These are phyloP conservation scores for Platycheirus rosarum DNA, from an alignment of 2,888 invertebrate genomes.

Conservation along the genomic window DNA sequence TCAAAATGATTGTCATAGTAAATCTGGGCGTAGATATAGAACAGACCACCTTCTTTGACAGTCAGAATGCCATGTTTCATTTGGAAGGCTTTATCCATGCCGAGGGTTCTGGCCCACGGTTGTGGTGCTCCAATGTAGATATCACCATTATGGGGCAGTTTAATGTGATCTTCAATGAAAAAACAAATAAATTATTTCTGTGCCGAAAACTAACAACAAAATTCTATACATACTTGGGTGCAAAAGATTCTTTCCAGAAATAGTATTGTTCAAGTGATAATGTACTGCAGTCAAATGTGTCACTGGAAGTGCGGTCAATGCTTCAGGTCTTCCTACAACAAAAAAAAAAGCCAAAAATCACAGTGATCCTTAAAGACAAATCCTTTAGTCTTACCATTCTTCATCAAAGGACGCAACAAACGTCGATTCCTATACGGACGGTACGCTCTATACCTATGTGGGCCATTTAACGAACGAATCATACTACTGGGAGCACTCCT, in stretches of 20 bases:
- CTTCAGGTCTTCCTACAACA: constrained; percentile 50
- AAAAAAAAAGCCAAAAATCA: not conserved
- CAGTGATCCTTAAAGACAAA: not conserved
- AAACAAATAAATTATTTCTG: no score
- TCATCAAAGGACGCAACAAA: constrained; percentile 57
- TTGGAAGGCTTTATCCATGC: constrained; percentile 85
- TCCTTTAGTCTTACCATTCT: constrained; percentile 60
- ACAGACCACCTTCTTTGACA: constrained; percentile 88
- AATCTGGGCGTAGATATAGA: constrained; percentile 91
- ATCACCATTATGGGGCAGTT: constrained; percentile 78
- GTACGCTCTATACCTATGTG: constrained; percentile 13
- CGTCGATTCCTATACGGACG: constrained; percentile 46
- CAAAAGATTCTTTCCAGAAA: constrained; percentile 76
- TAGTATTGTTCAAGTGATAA: constrained; percentile 79
- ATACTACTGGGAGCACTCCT: constrained; percentile 54
- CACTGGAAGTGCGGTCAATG: constrained; percentile 36
- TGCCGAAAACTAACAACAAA: no score
- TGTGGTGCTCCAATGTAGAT: constrained; percentile 79
- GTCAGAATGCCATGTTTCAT: constrained; percentile 86
- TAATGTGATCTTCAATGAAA: constrained; percentile 42
- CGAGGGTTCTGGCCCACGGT: constrained; percentile 85
- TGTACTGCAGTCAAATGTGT: constrained; percentile 78
- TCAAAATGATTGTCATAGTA: constrained; percentile 91
- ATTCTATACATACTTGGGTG: constrained; percentile 55
- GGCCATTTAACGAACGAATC: constrained; percentile 48